Percentiles rank a stretch among this genome's conserved stretches.
These are phyloP conservation scores for Helogale parvula DNA, from an alignment of 2,113 vertebrate species.

Conservation along the genomic window DNA sequence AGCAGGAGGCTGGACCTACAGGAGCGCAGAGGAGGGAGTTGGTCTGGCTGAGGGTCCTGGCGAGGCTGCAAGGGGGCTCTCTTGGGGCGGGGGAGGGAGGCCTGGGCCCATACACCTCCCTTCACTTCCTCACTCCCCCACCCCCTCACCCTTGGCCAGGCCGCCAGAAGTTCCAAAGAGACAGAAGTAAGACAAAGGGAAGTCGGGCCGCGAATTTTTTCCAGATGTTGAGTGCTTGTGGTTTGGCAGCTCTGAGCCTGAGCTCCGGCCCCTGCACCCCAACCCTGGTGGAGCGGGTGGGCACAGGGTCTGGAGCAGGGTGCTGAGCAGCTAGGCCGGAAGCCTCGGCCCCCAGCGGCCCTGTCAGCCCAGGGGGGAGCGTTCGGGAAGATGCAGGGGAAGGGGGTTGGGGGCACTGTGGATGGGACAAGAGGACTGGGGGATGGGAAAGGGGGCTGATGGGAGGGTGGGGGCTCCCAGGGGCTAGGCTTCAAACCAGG, in stretches of 20 bases:
- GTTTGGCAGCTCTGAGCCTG: constrained; percentile 73
- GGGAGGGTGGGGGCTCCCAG: background rate
- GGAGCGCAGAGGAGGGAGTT: background rate
- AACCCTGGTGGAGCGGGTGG: background rate
- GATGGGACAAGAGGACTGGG: background rate
- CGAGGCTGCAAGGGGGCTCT: background rate
- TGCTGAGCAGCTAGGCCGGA: background rate
- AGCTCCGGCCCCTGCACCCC: constrained; percentile 60
- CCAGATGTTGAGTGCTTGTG: constrained; percentile 77
- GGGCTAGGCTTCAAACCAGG: background rate
- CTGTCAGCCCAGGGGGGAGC: background rate
- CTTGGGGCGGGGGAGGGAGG: background rate
- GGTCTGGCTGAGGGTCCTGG: background rate
- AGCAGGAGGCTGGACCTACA: background rate
- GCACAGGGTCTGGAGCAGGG: background rate
- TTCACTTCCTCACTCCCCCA: background rate
- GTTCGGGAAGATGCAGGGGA: background rate
- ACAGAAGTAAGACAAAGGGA: constrained; percentile 79
- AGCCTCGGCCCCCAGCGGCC: background rate
- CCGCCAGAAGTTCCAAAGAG: constrained; percentile 69
- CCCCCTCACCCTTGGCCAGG: background rate
- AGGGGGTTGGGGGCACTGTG: background rate
- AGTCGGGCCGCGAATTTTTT: constrained; percentile 76
- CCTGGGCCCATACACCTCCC: background rate
- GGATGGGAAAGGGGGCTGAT: background rate